phyloP scores from a whole-genome alignment of 2,888 invertebrate species.

The Tubulanus polymorphus region DNA sequence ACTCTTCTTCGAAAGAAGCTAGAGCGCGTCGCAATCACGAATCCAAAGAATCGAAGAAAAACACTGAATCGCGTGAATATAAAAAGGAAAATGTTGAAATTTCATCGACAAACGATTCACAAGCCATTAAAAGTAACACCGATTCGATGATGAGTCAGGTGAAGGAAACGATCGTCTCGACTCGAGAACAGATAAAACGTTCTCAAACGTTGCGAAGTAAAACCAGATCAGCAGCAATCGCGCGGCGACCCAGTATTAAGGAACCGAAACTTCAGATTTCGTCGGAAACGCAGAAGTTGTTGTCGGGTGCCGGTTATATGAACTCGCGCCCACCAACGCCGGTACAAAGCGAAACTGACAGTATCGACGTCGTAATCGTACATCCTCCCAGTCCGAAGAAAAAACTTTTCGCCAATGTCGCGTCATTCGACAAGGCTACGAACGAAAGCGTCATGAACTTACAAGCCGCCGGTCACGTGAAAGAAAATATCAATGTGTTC shows the following conservation, averaged over 20 bases:
- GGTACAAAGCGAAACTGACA: conserved; percentile 1
- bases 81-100: too few relatives aligned
- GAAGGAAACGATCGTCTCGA: too few relatives aligned
- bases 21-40: too few relatives aligned
- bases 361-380: not conserved
- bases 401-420: not conserved
- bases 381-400: not conserved
- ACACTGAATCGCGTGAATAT: too few relatives aligned
- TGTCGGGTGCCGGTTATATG: conserved; percentile 39
- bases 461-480: conserved; percentile 34
- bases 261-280: conserved; percentile 38
- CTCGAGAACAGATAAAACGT: too few relatives aligned
- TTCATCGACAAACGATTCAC: too few relatives aligned
- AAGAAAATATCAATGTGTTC: conserved; percentile 30
- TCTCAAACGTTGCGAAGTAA: too few relatives aligned
- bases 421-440: not conserved
- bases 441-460: conserved; percentile 32
- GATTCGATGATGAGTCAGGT: too few relatives aligned
- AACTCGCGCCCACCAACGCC: not conserved
- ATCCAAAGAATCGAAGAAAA: too few relatives aligned
- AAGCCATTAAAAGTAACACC: too few relatives aligned
- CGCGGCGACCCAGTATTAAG: conserved; percentile 16
- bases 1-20: too few relatives aligned
- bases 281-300: conserved; percentile 35
- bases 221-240: too few relatives aligned